Evolutionary conservation across 2,113 vertebrate species (phyloP), one percentile per base, ranked within the genome.

Genomic region (Tetraodon nigroviridis): DNA sequence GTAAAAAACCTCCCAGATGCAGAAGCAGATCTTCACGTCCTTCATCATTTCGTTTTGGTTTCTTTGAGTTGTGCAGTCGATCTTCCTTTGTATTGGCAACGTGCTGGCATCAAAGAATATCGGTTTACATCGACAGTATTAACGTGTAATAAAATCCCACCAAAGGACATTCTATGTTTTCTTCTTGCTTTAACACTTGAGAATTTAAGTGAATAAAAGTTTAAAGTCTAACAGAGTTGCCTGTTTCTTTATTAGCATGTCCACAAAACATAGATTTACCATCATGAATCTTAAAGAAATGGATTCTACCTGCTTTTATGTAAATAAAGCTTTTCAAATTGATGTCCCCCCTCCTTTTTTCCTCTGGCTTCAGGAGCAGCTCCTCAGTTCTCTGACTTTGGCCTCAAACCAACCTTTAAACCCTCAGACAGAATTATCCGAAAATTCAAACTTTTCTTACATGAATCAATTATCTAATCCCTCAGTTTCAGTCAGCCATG

Each of bases 81-180:
- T 92, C 91, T 92, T 91, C 91, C 93, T 94, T 93, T 92, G 90
- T 93, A 93, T 91, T 92, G 92, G 92, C 94, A 94, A 93, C 86
- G 89, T 95, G 93, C 94, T 95, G 94, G 93, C 93, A 93, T 97
- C 94, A 94, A 93, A 95, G 94, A 96, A 94, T 94, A 93, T 93
- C 88, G 89, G 94, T 98, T 96, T 95, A 96, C 94, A 93, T 95
- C 93, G 93, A 93, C 74, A 73, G 83, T 87, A 87, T 86, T 91
- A 93, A 86, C 92, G 90, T 96, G 92, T 98, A 94, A 93, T 92
- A 92, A 92, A 94, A 95, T 93, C 93, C 94, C 95, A 96, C 95
- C 95, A 98, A 98, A 98, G 96, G 96, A 98, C 93, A 94, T 94
- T 92, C 91, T 95, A 92, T 97, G 95, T 97, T 97, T 96, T 96